These are phyloP conservation scores for Bombus sibiricus DNA, from an alignment of 1,140 invertebrate genomes.

Conservation along the genomic window DNA sequence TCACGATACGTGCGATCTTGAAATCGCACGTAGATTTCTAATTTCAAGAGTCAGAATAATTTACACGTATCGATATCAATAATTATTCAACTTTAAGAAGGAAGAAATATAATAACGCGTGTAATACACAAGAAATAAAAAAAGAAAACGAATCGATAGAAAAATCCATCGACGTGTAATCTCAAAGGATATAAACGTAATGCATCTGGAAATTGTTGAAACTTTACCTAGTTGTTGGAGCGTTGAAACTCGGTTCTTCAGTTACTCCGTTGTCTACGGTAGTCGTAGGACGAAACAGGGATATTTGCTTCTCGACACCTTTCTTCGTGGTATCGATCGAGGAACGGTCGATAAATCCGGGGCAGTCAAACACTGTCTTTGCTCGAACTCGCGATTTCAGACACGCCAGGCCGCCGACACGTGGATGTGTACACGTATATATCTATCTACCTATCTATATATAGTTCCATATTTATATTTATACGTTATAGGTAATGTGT, in stretches of 20 bases:
- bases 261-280: neutral
- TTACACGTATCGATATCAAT: too few relatives aligned
- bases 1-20: too few relatives aligned
- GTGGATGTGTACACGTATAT: constrained; percentile 40
- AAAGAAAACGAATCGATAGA: neutral
- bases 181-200: neutral
- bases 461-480: constrained; percentile 52
- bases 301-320: constrained; percentile 53
- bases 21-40: too few relatives aligned
- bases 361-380: constrained; percentile 53
- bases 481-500: constrained; percentile 46
- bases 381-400: constrained; percentile 51
- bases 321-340: constrained; percentile 32
- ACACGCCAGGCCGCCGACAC: constrained; percentile 48
- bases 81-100: too few relatives aligned
- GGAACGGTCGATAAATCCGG: constrained; percentile 37
- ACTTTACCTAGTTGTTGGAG: constrained; percentile 10
- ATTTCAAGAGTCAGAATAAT: too few relatives aligned
- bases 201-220: neutral
- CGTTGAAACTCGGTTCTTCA: neutral
- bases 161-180: neutral
- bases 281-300: constrained; percentile 31
- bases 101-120: too few relatives aligned
- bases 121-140: neutral
- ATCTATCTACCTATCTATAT: constrained; percentile 32